phyloP scores from a whole-genome alignment of 2,113 vertebrate genomes.

The Pelvicachromis taeniatus region DNA sequence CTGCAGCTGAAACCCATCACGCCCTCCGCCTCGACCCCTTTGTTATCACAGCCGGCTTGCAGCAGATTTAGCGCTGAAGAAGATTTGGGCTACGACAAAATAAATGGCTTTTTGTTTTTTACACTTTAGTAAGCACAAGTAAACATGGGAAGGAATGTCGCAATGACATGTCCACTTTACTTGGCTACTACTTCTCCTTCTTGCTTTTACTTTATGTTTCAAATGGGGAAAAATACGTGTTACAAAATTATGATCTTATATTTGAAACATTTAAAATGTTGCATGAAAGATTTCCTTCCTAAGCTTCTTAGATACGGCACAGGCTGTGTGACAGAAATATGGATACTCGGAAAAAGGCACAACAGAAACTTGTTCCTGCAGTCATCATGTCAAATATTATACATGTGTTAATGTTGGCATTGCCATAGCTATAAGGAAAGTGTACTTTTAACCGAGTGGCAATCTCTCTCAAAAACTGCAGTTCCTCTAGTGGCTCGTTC shows the following conservation, averaged over 20 bases:
- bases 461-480: neutral
- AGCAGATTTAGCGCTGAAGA: neutral
- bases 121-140: neutral
- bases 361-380: neutral
- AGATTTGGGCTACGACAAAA: neutral
- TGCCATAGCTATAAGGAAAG: neutral
- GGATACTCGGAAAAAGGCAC: neutral
- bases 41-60: neutral
- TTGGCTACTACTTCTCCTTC: neutral
- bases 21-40: neutral
- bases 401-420: neutral
- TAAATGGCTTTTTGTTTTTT: neutral
- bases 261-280: neutral
- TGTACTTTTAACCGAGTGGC: neutral
- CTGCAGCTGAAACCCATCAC: neutral
- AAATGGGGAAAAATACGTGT: neutral
- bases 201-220: neutral
- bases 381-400: neutral
- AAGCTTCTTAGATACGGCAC: neutral
- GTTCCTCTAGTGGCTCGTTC: accelerated
- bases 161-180: neutral
- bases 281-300: neutral
- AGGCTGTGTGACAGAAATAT: neutral
- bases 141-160: neutral
- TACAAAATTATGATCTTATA: neutral